phyloP scores from a whole-genome alignment of 2,113 vertebrate genomes.

The Callospermophilus lateralis region DNA sequence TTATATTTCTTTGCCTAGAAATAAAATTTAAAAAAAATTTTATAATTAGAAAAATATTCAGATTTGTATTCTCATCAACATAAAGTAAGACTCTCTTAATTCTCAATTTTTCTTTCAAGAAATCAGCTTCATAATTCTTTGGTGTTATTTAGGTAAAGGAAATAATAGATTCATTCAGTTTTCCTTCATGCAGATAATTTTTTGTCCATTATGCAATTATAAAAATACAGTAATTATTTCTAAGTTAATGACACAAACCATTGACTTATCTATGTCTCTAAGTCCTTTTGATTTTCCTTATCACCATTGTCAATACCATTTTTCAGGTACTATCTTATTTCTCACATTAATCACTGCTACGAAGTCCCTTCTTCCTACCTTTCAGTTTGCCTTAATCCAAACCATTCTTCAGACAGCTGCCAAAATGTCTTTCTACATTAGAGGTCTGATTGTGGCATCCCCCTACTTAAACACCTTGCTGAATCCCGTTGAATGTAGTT shows the following conservation, averaged over 20 bases:
- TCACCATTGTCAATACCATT: too few relatives aligned
- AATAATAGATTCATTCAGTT: background rate
- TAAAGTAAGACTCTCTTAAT: background rate
- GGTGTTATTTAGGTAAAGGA: background rate
- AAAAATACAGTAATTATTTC: background rate
- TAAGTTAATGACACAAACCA: background rate
- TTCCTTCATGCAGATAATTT: background rate
- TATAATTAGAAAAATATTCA: background rate
- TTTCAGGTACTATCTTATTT: background rate
- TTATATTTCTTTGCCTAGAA: background rate
- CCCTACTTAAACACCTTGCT: background rate
- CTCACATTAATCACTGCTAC: background rate
- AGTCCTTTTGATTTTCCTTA: background rate
- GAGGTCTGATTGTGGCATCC: background rate
- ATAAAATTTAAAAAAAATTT: background rate
- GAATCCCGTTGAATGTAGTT: background rate
- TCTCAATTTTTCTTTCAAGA: background rate
- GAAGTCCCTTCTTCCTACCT: background rate
- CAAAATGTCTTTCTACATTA: background rate
- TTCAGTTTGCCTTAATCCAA: background rate
- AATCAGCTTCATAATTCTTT: background rate
- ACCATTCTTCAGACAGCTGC: background rate
- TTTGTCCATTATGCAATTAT: background rate
- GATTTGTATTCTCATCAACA: background rate
- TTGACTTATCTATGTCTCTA: background rate